Conservation (phyloP, 2,797 vertebrate genomes). For the Periparus ater region DNA sequence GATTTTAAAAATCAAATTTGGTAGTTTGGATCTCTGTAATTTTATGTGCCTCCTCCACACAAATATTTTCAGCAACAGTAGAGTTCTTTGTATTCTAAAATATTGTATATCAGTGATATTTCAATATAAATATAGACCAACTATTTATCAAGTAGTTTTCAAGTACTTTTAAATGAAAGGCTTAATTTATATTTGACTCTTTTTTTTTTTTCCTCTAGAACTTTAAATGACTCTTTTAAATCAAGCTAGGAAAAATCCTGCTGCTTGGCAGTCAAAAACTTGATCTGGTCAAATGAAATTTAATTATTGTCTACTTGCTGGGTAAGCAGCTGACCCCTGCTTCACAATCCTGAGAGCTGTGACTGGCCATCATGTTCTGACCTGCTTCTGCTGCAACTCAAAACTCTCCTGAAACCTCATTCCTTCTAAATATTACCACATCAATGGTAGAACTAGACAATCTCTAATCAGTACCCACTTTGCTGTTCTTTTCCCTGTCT, state of each 20-base stretch:
- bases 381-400: neutral
- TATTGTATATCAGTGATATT: neutral
- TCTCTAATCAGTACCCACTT: neutral
- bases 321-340: slow-evolving; percentile 9
- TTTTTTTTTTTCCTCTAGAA: neutral
- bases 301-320: slow-evolving; percentile 42
- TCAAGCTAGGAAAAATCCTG: slow-evolving; percentile 41
- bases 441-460: neutral
- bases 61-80: neutral
- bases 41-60: neutral
- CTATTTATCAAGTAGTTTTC: neutral
- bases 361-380: neutral
- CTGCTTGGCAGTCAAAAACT: slow-evolving; percentile 49
- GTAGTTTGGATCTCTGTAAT: neutral
- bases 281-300: slow-evolving; percentile 48
- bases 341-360: neutral
- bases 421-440: neutral
- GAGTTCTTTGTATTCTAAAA: neutral
- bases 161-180: neutral
- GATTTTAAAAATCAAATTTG: neutral
- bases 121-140: neutral
- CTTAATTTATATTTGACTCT: neutral
- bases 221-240: slow-evolving; percentile 41
- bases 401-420: neutral
- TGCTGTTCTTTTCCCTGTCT: neutral